Evolutionary conservation across 2,888 invertebrate species (phyloP), one percentile per base, ranked within the genome.

Genomic region (Erebia aethiops): DNA sequence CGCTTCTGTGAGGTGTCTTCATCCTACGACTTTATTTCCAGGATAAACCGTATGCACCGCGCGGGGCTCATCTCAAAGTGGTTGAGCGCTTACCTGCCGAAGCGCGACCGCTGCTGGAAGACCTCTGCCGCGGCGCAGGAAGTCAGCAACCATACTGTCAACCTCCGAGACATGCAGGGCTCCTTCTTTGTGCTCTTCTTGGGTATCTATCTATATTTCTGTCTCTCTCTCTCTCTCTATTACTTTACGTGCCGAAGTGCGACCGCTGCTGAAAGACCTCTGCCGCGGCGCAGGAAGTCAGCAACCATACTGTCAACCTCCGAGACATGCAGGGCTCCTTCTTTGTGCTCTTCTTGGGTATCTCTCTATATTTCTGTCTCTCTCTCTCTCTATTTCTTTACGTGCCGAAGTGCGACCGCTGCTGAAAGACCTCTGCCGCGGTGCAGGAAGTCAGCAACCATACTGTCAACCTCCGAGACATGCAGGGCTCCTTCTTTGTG

Each of bases 31-130:
- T 14, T 10, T 63, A 43, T 41, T 71, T 70, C 0, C 78, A 97
- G 97, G 82, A 95, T 98, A 67, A 95, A 95, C 80, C 94, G 96
- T 69, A 95, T 98, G 94, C 97, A 97, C 81, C 97, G 97, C 85
- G 96, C 96, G 68, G 98, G 98, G 9, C 94, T 98, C 75, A 96
- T 98, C 67, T 94, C 95, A 68, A 97, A 97, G 82, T 98, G 98
- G 98, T 93, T 97, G 73, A 91, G 94, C 41, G 95, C 95, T 49
- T 97, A 96, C 87, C 89, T 97, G 80, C 97, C 98, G 0, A 94
- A 95, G 79, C 96, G 95, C 76, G 97, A 98, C 86, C 95, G 96
- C 74, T 98, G 98, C 82, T 97, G 94, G 95, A 96, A 95, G 84
- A 94, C 93, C 64, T 93, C 94, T 1, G 87, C 94, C 26, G 91